Conservation (phyloP, 2,888 invertebrate species). For the Ischnura elegans region DNA sequence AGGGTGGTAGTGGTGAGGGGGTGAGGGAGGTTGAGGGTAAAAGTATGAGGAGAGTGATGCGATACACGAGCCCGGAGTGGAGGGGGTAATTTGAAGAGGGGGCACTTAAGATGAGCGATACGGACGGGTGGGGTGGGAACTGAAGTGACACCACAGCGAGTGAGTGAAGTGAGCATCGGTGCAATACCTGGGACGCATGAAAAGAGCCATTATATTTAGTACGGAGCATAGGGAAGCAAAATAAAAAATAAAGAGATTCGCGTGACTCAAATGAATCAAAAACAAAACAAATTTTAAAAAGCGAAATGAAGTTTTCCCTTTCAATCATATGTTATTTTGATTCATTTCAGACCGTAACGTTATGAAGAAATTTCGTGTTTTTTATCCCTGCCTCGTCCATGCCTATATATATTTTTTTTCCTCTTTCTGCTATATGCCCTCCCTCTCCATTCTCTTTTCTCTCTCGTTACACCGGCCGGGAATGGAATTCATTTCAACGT, state of each 20-base stretch:
- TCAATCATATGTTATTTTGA: slow-evolving; percentile 67
- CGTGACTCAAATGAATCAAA: slow-evolving; percentile 67
- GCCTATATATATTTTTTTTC: neutral
- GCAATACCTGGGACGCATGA: slow-evolving; percentile 12
- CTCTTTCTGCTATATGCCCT: neutral
- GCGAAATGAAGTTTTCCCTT: slow-evolving; percentile 66
- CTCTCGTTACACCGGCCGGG: slow-evolving; percentile 25
- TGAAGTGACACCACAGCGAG: no score
- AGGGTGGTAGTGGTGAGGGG: neutral
- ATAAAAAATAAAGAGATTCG: no score
- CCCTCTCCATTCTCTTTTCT: neutral
- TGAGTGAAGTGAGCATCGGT: neutral
- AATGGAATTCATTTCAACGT: slow-evolving; percentile 20
- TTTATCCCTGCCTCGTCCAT: slow-evolving; percentile 33
- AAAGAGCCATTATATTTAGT: slow-evolving; percentile 18
- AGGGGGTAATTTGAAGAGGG: no score
- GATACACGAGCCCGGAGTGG: neutral
- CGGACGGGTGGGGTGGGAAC: no score
- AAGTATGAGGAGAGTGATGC: neutral
- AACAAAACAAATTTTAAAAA: slow-evolving; percentile 64
- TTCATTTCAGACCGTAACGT: slow-evolving; percentile 62
- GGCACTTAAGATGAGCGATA: no score
- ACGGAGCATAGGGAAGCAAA: neutral
- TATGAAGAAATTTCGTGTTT: slow-evolving; percentile 48
- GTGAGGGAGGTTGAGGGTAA: neutral